Conservation (phyloP, 1,140 invertebrate genomes). For the Mylabris phalerata region DNA sequence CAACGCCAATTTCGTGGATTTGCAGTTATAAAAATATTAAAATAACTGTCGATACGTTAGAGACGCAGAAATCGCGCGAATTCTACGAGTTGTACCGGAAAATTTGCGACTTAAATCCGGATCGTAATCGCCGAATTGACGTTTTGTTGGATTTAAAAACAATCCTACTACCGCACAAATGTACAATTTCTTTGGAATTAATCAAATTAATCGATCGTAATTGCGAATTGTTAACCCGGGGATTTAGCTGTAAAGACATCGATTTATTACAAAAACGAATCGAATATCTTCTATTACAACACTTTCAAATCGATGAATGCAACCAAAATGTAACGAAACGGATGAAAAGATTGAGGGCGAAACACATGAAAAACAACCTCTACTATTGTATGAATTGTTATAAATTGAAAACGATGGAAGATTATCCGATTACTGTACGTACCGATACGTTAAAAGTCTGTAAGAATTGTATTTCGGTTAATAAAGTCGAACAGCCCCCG, state of each 20-base stretch:
- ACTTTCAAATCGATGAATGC: slow-evolving; percentile 48
- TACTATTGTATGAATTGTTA: slow-evolving; percentile 49
- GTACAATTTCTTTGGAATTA: slow-evolving; percentile 49
- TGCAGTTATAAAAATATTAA: slow-evolving; percentile 49
- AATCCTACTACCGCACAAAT: slow-evolving; percentile 48
- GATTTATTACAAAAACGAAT: slow-evolving; percentile 53
- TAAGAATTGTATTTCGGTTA: slow-evolving; percentile 48
- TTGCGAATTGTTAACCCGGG: slow-evolving; percentile 48
- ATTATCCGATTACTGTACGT: slow-evolving; percentile 45
- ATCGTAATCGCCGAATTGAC: slow-evolving; percentile 49
- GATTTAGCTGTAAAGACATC: slow-evolving; percentile 45
- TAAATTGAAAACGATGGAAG: slow-evolving; percentile 46
- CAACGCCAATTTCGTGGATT: slow-evolving; percentile 55
- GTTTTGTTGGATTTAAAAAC: slow-evolving; percentile 51
- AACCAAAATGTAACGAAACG: slow-evolving; percentile 47
- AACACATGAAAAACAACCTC: slow-evolving; percentile 46
- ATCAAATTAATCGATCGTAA: slow-evolving; percentile 54
- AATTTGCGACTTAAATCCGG: slow-evolving; percentile 45
- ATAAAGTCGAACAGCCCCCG: slow-evolving; percentile 45
- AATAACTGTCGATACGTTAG: slow-evolving; percentile 58
- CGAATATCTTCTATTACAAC: slow-evolving; percentile 45
- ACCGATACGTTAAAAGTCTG: slow-evolving; percentile 43
- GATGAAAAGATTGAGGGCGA: slow-evolving; percentile 44
- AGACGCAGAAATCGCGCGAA: slow-evolving; percentile 56
- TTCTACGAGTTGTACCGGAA: slow-evolving; percentile 52